phyloP scores from a whole-genome alignment of 2,113 vertebrate species.

The Xenotilapia leptura region DNA sequence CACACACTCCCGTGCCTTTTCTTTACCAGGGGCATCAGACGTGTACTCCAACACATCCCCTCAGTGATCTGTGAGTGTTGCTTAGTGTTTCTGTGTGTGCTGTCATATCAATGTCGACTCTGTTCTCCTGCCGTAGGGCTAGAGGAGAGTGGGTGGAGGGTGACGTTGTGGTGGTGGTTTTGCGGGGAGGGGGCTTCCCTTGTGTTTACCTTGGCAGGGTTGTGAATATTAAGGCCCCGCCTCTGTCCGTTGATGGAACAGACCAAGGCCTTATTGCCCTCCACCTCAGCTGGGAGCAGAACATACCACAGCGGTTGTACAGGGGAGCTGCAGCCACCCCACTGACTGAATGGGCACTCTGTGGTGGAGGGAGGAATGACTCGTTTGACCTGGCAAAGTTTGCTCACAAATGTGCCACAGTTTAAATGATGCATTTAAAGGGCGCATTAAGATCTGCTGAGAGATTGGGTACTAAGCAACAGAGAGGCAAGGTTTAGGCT shows the following conservation, averaged over 20 bases:
- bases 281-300: slow-evolving; percentile 55
- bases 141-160: slow-evolving; percentile 10
- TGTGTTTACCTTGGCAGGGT: slow-evolving; percentile 73
- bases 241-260: slow-evolving; percentile 59
- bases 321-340: slow-evolving; percentile 53
- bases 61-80: slow-evolving; percentile 23
- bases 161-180: not conserved
- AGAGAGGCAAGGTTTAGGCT: not conserved
- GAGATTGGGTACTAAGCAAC: not conserved
- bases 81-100: slow-evolving; percentile 26
- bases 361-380: slow-evolving; percentile 44
- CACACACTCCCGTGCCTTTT: not conserved
- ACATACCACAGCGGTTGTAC: slow-evolving; percentile 58
- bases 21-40: slow-evolving; percentile 6
- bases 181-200: not conserved
- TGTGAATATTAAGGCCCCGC: slow-evolving; percentile 22
- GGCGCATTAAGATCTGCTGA: not conserved
- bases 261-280: slow-evolving; percentile 63
- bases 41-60: slow-evolving; percentile 38
- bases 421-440: slow-evolving; percentile 51
- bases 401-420: slow-evolving; percentile 16
- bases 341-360: slow-evolving; percentile 62
- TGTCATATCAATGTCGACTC: slow-evolving; percentile 68
- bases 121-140: slow-evolving; percentile 56
- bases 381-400: slow-evolving; percentile 12